Base-by-base conservation (phyloP, 2,113 vertebrate genomes). In the Dromas ardeola region DNA sequence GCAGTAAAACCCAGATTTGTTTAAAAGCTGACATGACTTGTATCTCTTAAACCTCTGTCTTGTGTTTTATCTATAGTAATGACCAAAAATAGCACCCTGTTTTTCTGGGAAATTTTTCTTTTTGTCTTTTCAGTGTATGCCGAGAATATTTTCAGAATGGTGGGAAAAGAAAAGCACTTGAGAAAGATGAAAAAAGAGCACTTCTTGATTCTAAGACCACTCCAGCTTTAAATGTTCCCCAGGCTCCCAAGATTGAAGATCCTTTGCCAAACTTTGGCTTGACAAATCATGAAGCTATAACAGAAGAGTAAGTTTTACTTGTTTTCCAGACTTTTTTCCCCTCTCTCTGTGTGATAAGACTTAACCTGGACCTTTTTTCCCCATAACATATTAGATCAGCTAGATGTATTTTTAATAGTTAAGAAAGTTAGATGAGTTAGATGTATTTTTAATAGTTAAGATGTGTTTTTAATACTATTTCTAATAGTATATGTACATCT, bases 101-200 rank as follows among this genome's bases (percentile, higher is more conserved):
- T 95, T 91, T 94, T 89, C 71, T 92, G 90, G 62, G 42, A 21
- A 59, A 73, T 67, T 70, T 72, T 90, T 82, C 36, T 81, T 81
- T 93, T 55, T 96, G 42, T 96, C 69, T 92, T 96, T 96, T 11
- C 97, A 99, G 99, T 95, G 98, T 99, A 85, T 99, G 99, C 97
- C 98, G 99, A 96, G 99, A 99, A 91, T 99, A 99, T 97, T 99
- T 99, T 96, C 98, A 99, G 97, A 99, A 99, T 10, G 99, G 99
- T 50, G 99, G 99, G 36, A 99, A 99, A 98, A 99, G 98, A 97
- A 99, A 99, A 98, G 99, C 99, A 96, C 98, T 99, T 92, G 99
- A 99, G 88, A 99, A 99, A 97, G 99, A 99, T 97, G 99, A 99
- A 95, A 99, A 99, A 97, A 98, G 98, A 98, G 98, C 98, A 79